Evolutionary conservation across 2,888 invertebrate species (phyloP), one percentile per base, ranked within the genome.

Genomic region (Atherix ibis): DNA sequence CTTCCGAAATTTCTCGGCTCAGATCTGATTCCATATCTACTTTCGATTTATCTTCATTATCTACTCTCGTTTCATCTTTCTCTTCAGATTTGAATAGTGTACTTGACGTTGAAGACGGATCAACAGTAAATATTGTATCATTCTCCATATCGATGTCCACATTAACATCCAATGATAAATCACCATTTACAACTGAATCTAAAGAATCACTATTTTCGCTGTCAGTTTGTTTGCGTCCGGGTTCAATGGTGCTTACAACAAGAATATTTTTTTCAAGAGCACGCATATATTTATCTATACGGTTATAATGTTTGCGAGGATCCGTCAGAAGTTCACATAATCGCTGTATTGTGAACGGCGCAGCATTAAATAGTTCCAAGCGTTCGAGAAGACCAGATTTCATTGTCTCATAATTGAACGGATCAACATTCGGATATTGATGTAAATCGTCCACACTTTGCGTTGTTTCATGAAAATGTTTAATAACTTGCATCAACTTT

Each of bases 281-380:
- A 38, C 95, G 69, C 80, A 98, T 84, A 56, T 84, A 97, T 59
- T 97, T 97, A 56, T 95, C 97, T 40, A 91, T 82, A 40, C 91
- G 72, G 52, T 84, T 87, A 60, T 98, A 98, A 54, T 97, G 92
- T 55, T 87, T 88, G 15, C 80, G 72, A 2, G 97, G 95, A 44
- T 77, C 76, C 4, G 85, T 84, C 3, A 98, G 65, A 18, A 98
- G 67, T 60, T 98, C 97, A 61, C 94, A 92, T 40, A 98, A 73
- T 45, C 97, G 71, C 60, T 95, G 95, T 43, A 95, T 81, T 13
- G 95, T 95, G 53, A 95, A 95, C 1, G 95, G 95, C 5, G 94
- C 91, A 32, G 89, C 82, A 26, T 73, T 71, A 54, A 88, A 88
- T 1, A 78, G 71, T 50, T 88, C 87, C 6, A 88, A 62, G 35